phyloP scores from a whole-genome alignment of 1,140 invertebrate genomes.

The Oryctes rhinoceros region DNA sequence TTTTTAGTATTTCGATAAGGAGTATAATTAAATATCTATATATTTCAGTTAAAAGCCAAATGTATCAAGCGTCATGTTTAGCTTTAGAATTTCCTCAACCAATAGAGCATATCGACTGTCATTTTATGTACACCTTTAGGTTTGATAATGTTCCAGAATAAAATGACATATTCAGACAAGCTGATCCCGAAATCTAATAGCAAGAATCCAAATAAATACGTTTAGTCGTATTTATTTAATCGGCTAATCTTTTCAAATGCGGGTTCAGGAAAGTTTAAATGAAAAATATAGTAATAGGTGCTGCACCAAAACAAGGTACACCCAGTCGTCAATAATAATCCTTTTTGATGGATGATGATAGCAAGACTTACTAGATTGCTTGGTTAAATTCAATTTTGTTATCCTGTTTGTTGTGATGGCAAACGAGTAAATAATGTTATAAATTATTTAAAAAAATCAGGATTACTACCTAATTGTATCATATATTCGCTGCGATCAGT shows the following conservation, averaged over 20 bases:
- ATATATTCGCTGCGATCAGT: background rate
- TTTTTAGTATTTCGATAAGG: too few relatives aligned
- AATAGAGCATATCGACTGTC: background rate
- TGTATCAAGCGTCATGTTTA: background rate
- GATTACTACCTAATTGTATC: background rate
- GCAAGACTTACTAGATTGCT: background rate
- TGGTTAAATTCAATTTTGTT: background rate
- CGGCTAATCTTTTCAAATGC: background rate
- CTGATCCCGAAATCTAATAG: background rate
- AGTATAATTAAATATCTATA: too few relatives aligned
- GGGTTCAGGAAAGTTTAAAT: constrained; percentile 5
- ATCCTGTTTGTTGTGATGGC: background rate
- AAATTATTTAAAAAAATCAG: background rate
- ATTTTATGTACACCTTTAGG: too few relatives aligned
- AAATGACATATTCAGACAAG: constrained; percentile 11
- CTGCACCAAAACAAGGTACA: too few relatives aligned
- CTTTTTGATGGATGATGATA: constrained; percentile 10
- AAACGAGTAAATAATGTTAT: background rate
- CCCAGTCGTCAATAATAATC: background rate
- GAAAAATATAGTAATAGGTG: background rate
- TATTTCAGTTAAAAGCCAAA: too few relatives aligned
- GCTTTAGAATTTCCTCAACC: constrained; percentile 1
- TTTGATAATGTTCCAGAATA: background rate
- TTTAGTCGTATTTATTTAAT: background rate
- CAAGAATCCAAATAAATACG: background rate